Conservation (phyloP, 2,113 vertebrate genomes). For the Lipophrys pholis region DNA sequence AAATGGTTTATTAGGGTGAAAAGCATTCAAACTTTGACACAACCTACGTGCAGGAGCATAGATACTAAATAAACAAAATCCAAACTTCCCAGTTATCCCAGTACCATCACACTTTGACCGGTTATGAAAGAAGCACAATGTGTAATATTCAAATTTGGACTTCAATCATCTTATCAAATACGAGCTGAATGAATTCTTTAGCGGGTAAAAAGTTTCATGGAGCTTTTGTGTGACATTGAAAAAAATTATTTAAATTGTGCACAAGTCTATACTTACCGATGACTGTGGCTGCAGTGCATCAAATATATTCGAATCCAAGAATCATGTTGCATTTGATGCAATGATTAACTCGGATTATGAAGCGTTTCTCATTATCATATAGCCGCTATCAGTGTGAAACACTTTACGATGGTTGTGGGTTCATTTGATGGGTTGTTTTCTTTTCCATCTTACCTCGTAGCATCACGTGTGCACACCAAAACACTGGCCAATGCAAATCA, state of each 20-base stretch:
- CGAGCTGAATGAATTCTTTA: not conserved
- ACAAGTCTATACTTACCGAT: slow-evolving; percentile 49
- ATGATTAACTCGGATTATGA: not conserved
- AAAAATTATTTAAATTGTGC: not conserved
- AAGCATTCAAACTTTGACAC: too few relatives aligned
- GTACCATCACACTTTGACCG: not conserved
- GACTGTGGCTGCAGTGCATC: not conserved
- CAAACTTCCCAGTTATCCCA: not conserved
- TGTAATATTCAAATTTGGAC: not conserved
- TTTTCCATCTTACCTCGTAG: too few relatives aligned
- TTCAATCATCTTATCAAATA: too few relatives aligned
- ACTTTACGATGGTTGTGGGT: not conserved
- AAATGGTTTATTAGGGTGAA: too few relatives aligned
- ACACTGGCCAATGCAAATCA: not conserved
- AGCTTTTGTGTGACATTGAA: not conserved
- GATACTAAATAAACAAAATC: not conserved
- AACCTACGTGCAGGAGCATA: too few relatives aligned
- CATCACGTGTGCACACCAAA: slow-evolving; percentile 13
- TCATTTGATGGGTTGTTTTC: too few relatives aligned
- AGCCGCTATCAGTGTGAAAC: slow-evolving; percentile 1
- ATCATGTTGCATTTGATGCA: too few relatives aligned
- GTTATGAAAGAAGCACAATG: not conserved
- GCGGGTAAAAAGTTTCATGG: not conserved
- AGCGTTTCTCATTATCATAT: not conserved
- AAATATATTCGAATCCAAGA: too few relatives aligned